phyloP scores from a whole-genome alignment of 2,888 invertebrate species.

The Altica lythri region DNA sequence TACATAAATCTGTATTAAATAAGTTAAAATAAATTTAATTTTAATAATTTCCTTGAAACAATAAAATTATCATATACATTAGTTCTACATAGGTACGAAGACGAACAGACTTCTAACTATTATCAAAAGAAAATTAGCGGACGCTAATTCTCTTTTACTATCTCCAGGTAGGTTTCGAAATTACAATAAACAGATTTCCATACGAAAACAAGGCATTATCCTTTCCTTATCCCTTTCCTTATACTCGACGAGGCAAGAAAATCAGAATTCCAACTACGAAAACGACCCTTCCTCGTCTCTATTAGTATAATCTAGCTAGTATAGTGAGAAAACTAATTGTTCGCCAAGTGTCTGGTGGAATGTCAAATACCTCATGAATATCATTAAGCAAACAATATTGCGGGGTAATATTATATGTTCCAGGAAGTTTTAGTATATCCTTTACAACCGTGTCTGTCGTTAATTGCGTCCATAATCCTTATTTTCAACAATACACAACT shows the following conservation, averaged over 20 bases:
- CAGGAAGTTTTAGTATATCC: conserved; percentile 4
- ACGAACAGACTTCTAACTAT: too few species aligned
- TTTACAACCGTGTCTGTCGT: too few species aligned
- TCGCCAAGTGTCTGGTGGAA: conserved; percentile 28
- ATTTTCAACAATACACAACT: too few species aligned
- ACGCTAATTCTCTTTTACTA: too few species aligned
- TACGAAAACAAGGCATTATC: conserved; percentile 16
- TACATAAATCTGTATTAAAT: too few species aligned
- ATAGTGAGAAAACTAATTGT: conserved; percentile 30
- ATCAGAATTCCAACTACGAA: conserved; percentile 12
- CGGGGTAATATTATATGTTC: conserved; percentile 26
- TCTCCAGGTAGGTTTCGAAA: too few species aligned
- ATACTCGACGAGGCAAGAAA: conserved; percentile 7
- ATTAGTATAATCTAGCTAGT: conserved; percentile 28
- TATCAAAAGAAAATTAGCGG: too few species aligned
- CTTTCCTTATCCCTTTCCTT: conserved; percentile 7
- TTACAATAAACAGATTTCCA: conserved; percentile 13
- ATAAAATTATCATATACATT: too few species aligned
- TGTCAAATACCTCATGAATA: conserved; percentile 35
- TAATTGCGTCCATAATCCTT: too few species aligned
- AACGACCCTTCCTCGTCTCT: conserved; percentile 16
- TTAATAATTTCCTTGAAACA: too few species aligned
- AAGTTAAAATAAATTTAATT: too few species aligned
- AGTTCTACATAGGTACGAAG: too few species aligned
- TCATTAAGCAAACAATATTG: conserved; percentile 34